These are phyloP conservation scores for Cynopterus sphinx DNA, from an alignment of 2,797 vertebrate genomes.

Conservation along the genomic window DNA sequence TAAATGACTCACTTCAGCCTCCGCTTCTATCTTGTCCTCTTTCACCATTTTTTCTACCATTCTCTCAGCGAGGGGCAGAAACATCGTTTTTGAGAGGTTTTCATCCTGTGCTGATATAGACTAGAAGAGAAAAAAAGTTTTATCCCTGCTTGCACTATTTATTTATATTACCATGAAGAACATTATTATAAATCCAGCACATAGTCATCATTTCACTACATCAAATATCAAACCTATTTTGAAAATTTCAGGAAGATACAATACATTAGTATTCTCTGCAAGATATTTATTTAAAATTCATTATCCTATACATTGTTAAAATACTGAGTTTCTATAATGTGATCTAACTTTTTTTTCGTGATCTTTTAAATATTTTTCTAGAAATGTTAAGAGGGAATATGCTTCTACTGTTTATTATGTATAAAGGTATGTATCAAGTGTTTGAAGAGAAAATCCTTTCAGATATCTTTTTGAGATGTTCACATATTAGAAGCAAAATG, in stretches of 20 bases:
- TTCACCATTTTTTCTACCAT: constrained; percentile 99
- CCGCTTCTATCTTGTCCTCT: constrained; percentile 98
- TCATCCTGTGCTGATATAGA: constrained; percentile 98
- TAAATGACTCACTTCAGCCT: constrained; percentile 92
- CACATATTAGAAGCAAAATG: not conserved
- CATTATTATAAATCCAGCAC: not conserved
- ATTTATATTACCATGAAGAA: not conserved
- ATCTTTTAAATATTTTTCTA: constrained; percentile 8
- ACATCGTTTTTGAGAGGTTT: constrained; percentile 98
- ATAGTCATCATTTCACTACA: not conserved
- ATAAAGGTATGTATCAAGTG: not conserved
- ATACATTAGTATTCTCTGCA: not conserved
- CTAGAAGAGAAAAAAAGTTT: constrained; percentile 81
- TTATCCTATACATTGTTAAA: constrained; percentile 24
- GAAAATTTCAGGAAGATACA: not conserved
- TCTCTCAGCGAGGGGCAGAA: constrained; percentile 96
- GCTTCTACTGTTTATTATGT: not conserved
- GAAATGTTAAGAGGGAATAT: not conserved
- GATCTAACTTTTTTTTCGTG: not conserved
- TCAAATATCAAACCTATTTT: not conserved
- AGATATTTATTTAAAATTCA: not conserved
- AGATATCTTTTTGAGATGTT: not conserved
- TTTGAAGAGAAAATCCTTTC: constrained; percentile 17
- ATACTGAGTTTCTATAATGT: not conserved
- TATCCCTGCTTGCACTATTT: not conserved